phyloP scores from a whole-genome alignment of 2,888 invertebrate species.

The Therioaphis trifolii region DNA sequence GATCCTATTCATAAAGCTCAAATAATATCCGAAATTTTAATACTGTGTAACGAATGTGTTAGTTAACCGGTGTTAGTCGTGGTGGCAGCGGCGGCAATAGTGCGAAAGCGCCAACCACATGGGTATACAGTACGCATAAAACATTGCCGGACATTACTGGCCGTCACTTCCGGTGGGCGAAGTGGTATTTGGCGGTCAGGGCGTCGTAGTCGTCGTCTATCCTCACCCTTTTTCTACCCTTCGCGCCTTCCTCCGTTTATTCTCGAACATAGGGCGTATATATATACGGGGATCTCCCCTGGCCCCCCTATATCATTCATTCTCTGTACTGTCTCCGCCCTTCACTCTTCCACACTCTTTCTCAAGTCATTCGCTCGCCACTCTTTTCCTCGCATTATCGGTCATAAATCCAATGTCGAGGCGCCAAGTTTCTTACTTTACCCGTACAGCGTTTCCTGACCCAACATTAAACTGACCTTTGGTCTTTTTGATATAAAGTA shows the following conservation, averaged over 20 bases:
- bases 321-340: background rate
- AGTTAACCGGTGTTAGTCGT: background rate
- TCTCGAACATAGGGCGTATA: background rate
- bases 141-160: conserved; percentile 56
- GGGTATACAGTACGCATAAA: conserved; percentile 20
- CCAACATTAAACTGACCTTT: conserved; percentile 57
- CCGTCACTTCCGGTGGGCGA: conserved; percentile 54
- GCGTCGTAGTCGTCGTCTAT: conserved; percentile 24
- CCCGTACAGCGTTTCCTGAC: conserved; percentile 55
- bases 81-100: background rate
- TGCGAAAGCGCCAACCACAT: conserved; percentile 32
- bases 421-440: conserved; percentile 62
- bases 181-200: conserved; percentile 34
- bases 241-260: background rate
- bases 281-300: background rate
- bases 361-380: background rate
- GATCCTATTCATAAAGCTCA: background rate
- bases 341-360: background rate
- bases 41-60: background rate
- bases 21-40: background rate
- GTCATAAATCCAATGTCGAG: conserved; percentile 51
- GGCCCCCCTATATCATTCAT: conserved; percentile 1
- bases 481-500: conserved; percentile 57
- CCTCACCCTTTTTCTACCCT: conserved; percentile 1
- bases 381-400: conserved; percentile 15